Base-by-base conservation (phyloP, 2,888 invertebrate genomes). In the Watsonalla binaria region DNA sequence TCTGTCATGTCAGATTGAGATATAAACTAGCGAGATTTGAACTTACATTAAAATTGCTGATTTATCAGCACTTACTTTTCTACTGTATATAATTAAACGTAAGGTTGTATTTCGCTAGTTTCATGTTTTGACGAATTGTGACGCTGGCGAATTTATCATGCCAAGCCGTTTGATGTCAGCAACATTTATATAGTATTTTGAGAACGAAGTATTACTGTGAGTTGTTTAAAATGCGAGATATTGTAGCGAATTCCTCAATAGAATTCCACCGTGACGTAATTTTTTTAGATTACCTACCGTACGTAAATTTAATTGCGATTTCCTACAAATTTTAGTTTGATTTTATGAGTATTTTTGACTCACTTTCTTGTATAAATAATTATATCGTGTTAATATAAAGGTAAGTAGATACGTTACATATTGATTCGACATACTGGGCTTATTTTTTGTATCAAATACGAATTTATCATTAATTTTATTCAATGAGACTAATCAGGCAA, bases 401-500 rank as follows among this genome's bases (percentile, higher is more conserved):
- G 46, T 58, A 54, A 54, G 9, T 6, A 45, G n/a, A 13, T 34
- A 13, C 6, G 8, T 6, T 47, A 24, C 33, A 24, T n/a, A n/a
- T 42, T 24, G 24, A 47, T 24, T 15, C n/a, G 13, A 42, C 50
- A 45, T 39, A 52, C 52, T 39, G 49, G 45, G 45, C 14, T 61
- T 69, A 61, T 70, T 63, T 65, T 62, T 64, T 60, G 59, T 63
- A 63, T 61, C 57, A 62, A 61, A 54, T 67, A 56, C 68, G 68
- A 68, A 68, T 70, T 70, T 63, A 67, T 70, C 63, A n/a, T 49
- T 60, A 60, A 62, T 61, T 59, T 61, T 55, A 51, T 53, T 47
- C 54, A 52, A 37, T 53, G 24, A 15, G 5, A 11, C 5, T 11
- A 42, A 42, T 42, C 11, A 42, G 42, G 11, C 13, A 46, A 46